Conservation (phyloP, 2,888 invertebrate species). For the Drosophila mettleri region DNA sequence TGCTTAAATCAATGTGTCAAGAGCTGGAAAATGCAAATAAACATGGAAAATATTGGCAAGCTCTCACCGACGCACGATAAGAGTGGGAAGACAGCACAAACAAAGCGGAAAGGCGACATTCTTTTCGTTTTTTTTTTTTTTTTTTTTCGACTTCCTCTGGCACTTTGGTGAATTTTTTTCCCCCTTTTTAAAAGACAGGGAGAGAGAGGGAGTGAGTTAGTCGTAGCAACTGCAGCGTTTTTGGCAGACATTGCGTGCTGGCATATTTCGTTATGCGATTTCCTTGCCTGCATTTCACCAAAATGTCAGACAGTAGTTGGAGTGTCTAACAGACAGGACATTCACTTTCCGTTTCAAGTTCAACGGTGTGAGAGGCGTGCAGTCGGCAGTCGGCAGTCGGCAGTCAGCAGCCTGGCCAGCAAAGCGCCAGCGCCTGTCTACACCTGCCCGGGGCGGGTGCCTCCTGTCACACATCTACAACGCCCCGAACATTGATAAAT, state of each 20-base stretch:
- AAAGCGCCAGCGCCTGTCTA: slow-evolving; percentile 5
- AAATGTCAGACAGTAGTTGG: slow-evolving; percentile 65
- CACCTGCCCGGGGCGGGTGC: slow-evolving; percentile 3
- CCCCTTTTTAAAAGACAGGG: slow-evolving; percentile 4
- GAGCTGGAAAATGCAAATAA: slow-evolving; percentile 53
- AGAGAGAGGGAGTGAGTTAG: slow-evolving; percentile 12
- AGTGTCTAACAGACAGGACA: slow-evolving; percentile 77
- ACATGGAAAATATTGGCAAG: slow-evolving; percentile 66
- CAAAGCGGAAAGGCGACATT: slow-evolving; percentile 57
- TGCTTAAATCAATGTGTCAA: slow-evolving; percentile 72
- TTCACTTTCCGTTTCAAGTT: slow-evolving; percentile 80
- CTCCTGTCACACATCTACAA: slow-evolving; percentile 3
- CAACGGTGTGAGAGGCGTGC: slow-evolving; percentile 56
- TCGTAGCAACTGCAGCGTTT: slow-evolving; percentile 56
- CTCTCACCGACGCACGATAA: slow-evolving; percentile 52
- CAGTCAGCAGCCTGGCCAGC: slow-evolving; percentile 8
- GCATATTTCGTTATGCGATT: slow-evolving; percentile 58
- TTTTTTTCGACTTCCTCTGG: slow-evolving; percentile 47
- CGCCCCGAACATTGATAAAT: slow-evolving; percentile 21
- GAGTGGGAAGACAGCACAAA: slow-evolving; percentile 43
- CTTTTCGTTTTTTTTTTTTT: slow-evolving; percentile 23
- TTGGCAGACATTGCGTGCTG: slow-evolving; percentile 74
- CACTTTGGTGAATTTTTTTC: slow-evolving; percentile 28
- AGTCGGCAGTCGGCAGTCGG: too few species aligned
- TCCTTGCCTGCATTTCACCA: slow-evolving; percentile 59